Evolutionary conservation across 1,140 invertebrate genomes (phyloP), one percentile per base, ranked within the genome.

Genomic region (Eubasilissa regina): DNA sequence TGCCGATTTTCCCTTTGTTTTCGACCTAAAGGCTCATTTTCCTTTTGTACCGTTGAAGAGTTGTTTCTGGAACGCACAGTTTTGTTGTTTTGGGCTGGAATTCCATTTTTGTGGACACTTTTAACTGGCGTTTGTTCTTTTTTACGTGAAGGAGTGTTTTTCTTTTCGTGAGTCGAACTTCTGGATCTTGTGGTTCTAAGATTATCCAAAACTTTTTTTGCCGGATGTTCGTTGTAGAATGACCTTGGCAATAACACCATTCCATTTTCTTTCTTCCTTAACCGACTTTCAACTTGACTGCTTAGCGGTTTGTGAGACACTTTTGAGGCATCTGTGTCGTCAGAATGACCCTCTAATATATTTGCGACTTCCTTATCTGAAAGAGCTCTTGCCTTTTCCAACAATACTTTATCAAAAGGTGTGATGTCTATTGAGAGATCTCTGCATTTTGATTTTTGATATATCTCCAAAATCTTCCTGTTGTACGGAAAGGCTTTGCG

Each of bases 251-350:
- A 70, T n/a, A 86, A 77, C 7, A 89, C 86, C 86, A 89, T 86
- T 9, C 89, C 89, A 86, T 89, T 89, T 82, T 89, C 88, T 80
- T 87, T 89, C 15, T 82, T 86, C 83, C 86, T 87, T 80, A 88
- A 82, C 45, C 84, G 86, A 12, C 85, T 74, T 77, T 84, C 87
- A n/a, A 48, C 12, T 43, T 53, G 48, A 43, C 51, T 51, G 17
- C 70, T 74, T n/a, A 74, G 15, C 3, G 53, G 17, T 47, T 4
- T 21, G 15, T 55, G 25, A 9, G 25, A 56, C 3, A 44, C 9
- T 35, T 35, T 35, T 12, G 25, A 43, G 4, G 70, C 13, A 8
- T 45, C 64, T 19, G 70, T 44, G 15, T 74, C 70, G 56, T 35
- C 56, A 0, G 17, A 25, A 66, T 19, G 44, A 9, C 47, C 68